Evolutionary conservation across 2,113 vertebrate species (phyloP).

Genomic region (Halichoeres trimaculatus): DNA sequence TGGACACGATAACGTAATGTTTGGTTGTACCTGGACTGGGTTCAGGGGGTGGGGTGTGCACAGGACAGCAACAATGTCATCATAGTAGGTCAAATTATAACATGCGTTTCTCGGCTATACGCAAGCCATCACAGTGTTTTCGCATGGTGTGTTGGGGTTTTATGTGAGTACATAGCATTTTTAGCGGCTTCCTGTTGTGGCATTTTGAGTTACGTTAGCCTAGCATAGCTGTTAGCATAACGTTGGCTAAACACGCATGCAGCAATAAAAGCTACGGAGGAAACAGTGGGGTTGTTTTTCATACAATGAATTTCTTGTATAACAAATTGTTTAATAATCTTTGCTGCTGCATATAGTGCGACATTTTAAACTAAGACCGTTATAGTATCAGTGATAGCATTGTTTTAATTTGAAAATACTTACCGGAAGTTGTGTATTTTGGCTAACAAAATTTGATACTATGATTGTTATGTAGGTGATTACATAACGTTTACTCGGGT

Average conservation of each 20-base stretch:
- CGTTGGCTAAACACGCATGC: conserved; percentile 7
- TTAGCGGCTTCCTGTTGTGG: rapidly evolving
- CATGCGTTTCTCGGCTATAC: rapidly evolving
- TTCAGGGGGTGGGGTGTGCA: conserved; percentile 54
- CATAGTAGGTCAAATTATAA: neutral
- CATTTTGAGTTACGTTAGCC: conserved; percentile 39
- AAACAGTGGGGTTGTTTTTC: neutral
- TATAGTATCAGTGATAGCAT: rapidly evolving
- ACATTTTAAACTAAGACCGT: neutral
- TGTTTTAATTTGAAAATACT: conserved; percentile 47
- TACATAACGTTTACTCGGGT: too few relatives aligned
- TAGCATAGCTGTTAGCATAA: conserved; percentile 36
- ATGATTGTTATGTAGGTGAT: too few relatives aligned
- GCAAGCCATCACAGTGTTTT: neutral
- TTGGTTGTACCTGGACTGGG: neutral
- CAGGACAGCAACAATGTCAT: conserved; percentile 31
- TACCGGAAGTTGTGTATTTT: conserved; percentile 39
- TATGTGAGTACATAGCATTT: too few relatives aligned
- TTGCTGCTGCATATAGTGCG: neutral
- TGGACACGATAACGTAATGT: neutral
- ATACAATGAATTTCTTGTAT: neutral
- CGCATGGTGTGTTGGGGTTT: rapidly evolving
- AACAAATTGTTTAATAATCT: too few relatives aligned
- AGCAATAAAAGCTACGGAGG: neutral
- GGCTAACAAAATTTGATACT: neutral